Evolutionary conservation across 2,113 vertebrate species (phyloP).

Genomic region (Cebidichthys violaceus): DNA sequence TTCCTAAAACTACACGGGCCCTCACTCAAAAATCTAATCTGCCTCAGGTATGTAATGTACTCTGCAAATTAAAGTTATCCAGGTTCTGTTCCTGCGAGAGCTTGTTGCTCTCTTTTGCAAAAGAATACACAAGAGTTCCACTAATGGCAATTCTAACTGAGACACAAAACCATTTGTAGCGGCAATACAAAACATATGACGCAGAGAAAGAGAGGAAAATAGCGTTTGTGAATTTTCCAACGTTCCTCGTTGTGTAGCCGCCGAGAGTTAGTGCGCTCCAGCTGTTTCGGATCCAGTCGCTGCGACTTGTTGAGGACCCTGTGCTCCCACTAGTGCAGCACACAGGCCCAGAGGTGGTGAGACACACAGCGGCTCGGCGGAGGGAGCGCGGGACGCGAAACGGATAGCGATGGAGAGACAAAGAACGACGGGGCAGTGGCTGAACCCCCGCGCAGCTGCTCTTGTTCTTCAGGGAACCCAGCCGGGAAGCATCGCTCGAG

Average conservation of each 20-base stretch:
- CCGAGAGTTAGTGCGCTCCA: slow-evolving; percentile 66
- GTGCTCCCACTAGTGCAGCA: slow-evolving; percentile 83
- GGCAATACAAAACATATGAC: background rate
- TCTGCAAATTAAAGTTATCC: slow-evolving; percentile 17
- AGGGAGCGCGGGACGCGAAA: slow-evolving; percentile 69
- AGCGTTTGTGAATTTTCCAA: slow-evolving; percentile 27
- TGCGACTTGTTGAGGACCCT: slow-evolving; percentile 75
- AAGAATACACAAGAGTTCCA: slow-evolving; percentile 3
- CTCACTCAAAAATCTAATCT: background rate
- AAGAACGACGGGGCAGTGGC: slow-evolving; percentile 65
- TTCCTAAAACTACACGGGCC: slow-evolving; percentile 3
- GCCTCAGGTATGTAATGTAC: slow-evolving; percentile 42
- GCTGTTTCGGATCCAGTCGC: slow-evolving; percentile 71
- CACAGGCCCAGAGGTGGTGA: slow-evolving; percentile 80
- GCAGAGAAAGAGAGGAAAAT: slow-evolving; percentile 24
- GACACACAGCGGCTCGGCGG: slow-evolving; percentile 50
- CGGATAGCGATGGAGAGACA: slow-evolving; percentile 70
- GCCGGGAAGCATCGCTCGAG: slow-evolving; percentile 87
- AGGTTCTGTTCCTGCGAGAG: slow-evolving; percentile 3
- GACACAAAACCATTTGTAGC: slow-evolving; percentile 22
- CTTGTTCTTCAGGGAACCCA: slow-evolving; percentile 96
- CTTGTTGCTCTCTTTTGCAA: slow-evolving; percentile 3
- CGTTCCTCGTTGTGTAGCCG: slow-evolving; percentile 14
- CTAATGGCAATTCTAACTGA: background rate
- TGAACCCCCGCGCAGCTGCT: slow-evolving; percentile 90